Evolutionary conservation across 2,113 vertebrate species (phyloP).

Genomic region (Microcebus murinus): DNA sequence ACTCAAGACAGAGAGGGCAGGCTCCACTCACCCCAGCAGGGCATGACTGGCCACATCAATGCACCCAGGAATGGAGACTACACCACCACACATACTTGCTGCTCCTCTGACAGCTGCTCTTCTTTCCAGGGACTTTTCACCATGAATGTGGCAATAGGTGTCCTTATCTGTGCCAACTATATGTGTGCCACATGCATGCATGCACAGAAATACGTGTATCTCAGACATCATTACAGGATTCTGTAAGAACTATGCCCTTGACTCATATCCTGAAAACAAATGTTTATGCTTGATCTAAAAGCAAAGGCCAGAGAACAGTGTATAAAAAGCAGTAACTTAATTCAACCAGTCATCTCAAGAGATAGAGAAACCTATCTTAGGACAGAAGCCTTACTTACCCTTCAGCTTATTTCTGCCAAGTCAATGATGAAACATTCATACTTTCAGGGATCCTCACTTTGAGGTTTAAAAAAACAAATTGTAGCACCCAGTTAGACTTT

Average conservation of each 20-base stretch:
- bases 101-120: neutral
- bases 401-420: neutral
- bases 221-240: neutral
- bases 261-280: conserved; percentile 21
- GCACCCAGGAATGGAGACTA: neutral
- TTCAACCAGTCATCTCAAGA: neutral
- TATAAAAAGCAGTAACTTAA: neutral
- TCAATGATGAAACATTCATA: neutral
- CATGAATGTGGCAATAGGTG: neutral
- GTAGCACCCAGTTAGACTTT: neutral
- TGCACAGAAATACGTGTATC: neutral
- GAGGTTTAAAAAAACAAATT: neutral
- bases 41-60: neutral
- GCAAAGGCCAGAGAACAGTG: neutral
- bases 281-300: conserved; percentile 6
- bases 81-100: neutral
- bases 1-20: neutral
- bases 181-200: neutral
- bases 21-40: neutral
- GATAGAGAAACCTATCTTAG: neutral
- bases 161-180: neutral
- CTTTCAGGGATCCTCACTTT: neutral
- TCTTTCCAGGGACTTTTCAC: neutral
- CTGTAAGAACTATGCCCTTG: neutral
- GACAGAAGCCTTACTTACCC: neutral